These are phyloP conservation scores for Rhagophthalmus giganteus DNA, from an alignment of 2,888 invertebrate species.

Conservation along the genomic window DNA sequence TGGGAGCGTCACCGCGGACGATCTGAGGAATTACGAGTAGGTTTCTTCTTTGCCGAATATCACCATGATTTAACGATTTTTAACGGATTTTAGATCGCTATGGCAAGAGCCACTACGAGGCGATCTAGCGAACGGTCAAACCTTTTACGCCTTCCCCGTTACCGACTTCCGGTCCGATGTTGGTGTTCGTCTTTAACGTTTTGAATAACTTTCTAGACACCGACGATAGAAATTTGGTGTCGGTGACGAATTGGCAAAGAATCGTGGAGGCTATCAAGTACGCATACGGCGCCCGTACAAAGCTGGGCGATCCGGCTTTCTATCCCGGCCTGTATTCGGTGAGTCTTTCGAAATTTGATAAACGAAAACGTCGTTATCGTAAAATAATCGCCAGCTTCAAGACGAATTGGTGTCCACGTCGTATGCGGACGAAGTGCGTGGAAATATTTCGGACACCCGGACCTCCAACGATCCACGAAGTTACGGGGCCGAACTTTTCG, in stretches of 20 bases:
- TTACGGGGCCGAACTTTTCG: slow-evolving; percentile 69
- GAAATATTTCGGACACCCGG: slow-evolving; percentile 57
- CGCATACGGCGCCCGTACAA: slow-evolving; percentile 83
- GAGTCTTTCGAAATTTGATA: no score
- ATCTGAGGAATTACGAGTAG: slow-evolving; percentile 66
- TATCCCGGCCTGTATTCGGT: no score
- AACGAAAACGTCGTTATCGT: no score
- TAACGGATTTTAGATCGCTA: slow-evolving; percentile 59
- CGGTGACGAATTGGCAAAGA: slow-evolving; percentile 76
- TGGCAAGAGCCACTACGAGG: slow-evolving; percentile 66
- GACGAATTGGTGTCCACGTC: slow-evolving; percentile 65
- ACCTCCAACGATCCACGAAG: slow-evolving; percentile 70
- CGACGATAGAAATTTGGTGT: slow-evolving; percentile 58
- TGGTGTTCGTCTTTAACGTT: slow-evolving; percentile 81
- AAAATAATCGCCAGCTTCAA: no score
- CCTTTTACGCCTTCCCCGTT: slow-evolving; percentile 83
- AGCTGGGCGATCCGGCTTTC: slow-evolving; percentile 81
- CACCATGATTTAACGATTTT: neutral
- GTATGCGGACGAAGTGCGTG: slow-evolving; percentile 61
- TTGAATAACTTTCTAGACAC: slow-evolving; percentile 70
- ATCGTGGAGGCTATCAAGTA: slow-evolving; percentile 91
- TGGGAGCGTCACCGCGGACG: slow-evolving; percentile 72
- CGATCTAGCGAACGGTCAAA: slow-evolving; percentile 63
- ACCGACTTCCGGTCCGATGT: slow-evolving; percentile 81
- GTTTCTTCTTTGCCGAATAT: slow-evolving; percentile 8